phyloP scores from a whole-genome alignment of 1,140 invertebrate species.

The Ptiloglossa arizonensis region DNA sequence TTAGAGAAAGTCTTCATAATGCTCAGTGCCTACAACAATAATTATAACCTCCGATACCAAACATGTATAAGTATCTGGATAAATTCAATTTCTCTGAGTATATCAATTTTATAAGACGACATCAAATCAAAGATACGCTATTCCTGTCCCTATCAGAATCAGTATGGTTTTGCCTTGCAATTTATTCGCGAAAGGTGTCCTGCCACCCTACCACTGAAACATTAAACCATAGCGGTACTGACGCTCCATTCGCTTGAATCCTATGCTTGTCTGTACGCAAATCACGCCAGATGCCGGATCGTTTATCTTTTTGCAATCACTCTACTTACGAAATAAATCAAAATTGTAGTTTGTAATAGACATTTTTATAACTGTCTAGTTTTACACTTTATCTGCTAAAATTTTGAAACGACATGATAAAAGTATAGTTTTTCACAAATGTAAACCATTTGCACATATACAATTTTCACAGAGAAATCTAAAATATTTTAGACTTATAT shows the following conservation, averaged over 20 bases:
- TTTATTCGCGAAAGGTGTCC: slow-evolving; percentile 3
- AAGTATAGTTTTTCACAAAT: neutral
- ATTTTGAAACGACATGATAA: neutral
- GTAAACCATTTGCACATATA: neutral
- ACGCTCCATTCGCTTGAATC: neutral
- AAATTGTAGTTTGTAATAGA: neutral
- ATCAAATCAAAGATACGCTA: neutral
- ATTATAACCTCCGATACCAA: slow-evolving; percentile 54
- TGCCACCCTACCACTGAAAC: neutral
- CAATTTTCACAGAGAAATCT: neutral
- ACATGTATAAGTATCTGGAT: slow-evolving; percentile 3
- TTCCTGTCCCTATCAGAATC: neutral
- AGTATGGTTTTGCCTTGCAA: neutral
- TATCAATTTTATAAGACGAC: neutral
- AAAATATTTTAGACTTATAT: neutral
- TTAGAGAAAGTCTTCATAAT: slow-evolving; percentile 60
- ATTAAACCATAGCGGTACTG: slow-evolving; percentile 6
- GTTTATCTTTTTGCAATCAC: too few relatives aligned
- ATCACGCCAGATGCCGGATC: neutral
- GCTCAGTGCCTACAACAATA: slow-evolving; percentile 25
- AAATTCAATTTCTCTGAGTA: slow-evolving; percentile 5
- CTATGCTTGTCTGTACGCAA: neutral
- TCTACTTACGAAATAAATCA: neutral
- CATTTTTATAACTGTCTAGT: neutral
- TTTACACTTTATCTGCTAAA: neutral